phyloP scores from a whole-genome alignment of 2,113 vertebrate genomes.

The Rhynchomys soricoides region DNA sequence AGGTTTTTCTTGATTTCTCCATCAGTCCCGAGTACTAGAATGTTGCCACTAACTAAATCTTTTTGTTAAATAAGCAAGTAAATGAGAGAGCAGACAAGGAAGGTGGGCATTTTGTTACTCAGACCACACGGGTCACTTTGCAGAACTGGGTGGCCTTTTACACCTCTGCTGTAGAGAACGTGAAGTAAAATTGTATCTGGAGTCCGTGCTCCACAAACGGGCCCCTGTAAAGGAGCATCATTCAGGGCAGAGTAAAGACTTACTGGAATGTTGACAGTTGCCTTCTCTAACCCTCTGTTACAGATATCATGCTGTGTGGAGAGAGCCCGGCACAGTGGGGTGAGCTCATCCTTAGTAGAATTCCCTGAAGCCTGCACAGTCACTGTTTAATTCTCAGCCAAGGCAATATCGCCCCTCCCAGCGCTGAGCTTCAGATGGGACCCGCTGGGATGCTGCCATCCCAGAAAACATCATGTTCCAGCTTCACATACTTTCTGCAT shows the following conservation, averaged over 20 bases:
- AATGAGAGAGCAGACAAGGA: not conserved
- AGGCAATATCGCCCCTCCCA: constrained; percentile 74
- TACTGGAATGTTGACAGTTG: constrained; percentile 23
- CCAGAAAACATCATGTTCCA: constrained; percentile 56
- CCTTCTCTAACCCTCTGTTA: constrained; percentile 38
- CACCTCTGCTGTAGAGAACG: not conserved
- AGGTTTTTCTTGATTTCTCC: not conserved
- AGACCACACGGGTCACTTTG: not conserved
- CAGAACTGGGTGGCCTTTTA: not conserved
- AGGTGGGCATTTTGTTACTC: not conserved
- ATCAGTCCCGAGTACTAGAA: not conserved
- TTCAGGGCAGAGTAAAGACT: not conserved
- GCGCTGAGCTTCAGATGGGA: constrained; percentile 21
- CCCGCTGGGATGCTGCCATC: constrained; percentile 66
- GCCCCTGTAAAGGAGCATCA: not conserved
- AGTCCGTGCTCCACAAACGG: not conserved
- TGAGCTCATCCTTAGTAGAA: constrained; percentile 79
- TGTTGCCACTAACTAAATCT: not conserved
- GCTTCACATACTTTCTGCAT: constrained; percentile 50
- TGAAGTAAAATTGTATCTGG: not conserved
- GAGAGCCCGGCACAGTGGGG: constrained; percentile 50
- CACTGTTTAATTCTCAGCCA: constrained; percentile 77
- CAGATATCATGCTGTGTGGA: constrained; percentile 65
- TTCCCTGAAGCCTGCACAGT: constrained; percentile 80
- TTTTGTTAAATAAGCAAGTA: not conserved